A percentile compares a stretch with the other conserved stretches of the same genome.
Conservation (phyloP, 2,888 invertebrate species). For the Andrena bucephala region DNA sequence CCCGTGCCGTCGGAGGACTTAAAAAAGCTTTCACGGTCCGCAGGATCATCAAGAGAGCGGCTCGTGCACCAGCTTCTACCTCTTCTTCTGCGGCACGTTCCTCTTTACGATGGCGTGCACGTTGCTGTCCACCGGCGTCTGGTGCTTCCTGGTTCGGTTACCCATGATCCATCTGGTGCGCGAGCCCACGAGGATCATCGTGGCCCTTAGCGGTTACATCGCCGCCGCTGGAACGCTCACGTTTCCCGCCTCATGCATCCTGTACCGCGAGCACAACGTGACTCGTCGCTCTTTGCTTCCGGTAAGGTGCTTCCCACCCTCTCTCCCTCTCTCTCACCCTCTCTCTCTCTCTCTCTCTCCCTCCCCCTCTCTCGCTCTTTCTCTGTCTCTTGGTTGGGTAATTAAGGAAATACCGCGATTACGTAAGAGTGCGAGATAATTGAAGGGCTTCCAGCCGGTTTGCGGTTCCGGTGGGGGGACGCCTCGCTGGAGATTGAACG, state of each 20-base stretch:
- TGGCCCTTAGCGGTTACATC: constrained; percentile 65
- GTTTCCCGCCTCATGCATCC: constrained; percentile 70
- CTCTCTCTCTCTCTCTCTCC: no score
- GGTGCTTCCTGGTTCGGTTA: constrained; percentile 64
- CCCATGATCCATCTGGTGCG: constrained; percentile 68
- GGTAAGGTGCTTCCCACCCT: constrained; percentile 37
- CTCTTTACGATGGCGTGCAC: constrained; percentile 65
- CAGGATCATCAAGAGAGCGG: constrained; percentile 11
- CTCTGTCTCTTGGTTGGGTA: constrained; percentile 20
- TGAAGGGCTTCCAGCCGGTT: constrained; percentile 50
- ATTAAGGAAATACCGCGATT: constrained; percentile 57
- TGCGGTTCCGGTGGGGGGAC: constrained; percentile 5
- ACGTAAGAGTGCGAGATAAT: constrained; percentile 52
- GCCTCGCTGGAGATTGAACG: constrained; percentile 24
- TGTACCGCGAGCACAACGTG: constrained; percentile 69
- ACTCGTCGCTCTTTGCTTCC: constrained; percentile 51
- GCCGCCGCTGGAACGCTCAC: constrained; percentile 60
- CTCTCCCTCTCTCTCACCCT: not conserved
- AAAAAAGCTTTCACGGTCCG: not conserved
- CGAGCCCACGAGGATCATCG: constrained; percentile 62
- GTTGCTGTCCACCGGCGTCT: constrained; percentile 64
- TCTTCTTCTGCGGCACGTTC: constrained; percentile 64
- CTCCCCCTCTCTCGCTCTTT: not conserved
- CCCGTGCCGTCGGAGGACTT: not conserved
- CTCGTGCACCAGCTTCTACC: constrained; percentile 5